Percentiles rank a stretch among this genome's conserved stretches.
phyloP scores from a whole-genome alignment of 2,888 invertebrate species.

The Amphipyra berbera region DNA sequence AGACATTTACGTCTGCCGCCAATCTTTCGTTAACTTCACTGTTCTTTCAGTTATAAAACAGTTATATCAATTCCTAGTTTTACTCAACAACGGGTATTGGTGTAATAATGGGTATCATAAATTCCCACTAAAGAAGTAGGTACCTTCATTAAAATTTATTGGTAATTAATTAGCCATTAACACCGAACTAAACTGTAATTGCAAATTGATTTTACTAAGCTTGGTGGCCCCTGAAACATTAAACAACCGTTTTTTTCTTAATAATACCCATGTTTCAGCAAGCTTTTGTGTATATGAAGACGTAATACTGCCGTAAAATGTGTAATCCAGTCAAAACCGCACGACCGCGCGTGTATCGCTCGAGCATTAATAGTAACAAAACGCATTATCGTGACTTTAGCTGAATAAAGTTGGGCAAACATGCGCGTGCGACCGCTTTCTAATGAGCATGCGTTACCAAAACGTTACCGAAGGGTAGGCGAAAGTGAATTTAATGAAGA shows the following conservation, averaged over 20 bases:
- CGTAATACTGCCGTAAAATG: slow-evolving; percentile 20
- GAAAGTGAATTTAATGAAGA: slow-evolving; percentile 42
- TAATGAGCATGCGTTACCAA: slow-evolving; percentile 41
- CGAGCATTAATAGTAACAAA: slow-evolving; percentile 53
- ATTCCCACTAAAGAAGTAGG: no score
- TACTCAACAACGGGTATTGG: no score
- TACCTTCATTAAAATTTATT: no score
- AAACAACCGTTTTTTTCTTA: neutral
- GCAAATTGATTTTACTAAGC: no score
- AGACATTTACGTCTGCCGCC: no score
- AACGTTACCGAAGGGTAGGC: slow-evolving; percentile 40
- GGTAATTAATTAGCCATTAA: no score
- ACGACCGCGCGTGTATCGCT: slow-evolving; percentile 41
- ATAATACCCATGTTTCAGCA: neutral
- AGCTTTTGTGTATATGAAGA: slow-evolving; percentile 2
- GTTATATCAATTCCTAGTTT: no score
- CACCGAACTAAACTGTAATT: no score
- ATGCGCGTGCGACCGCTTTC: slow-evolving; percentile 46
- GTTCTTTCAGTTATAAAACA: no score
- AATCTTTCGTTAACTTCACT: no score
- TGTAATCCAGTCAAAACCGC: slow-evolving; percentile 38
- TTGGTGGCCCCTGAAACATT: no score
- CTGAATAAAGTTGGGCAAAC: slow-evolving; percentile 31
- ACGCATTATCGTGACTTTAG: slow-evolving; percentile 54
- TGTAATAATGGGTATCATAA: no score